These are phyloP conservation scores for Ophion costatus DNA, from an alignment of 2,888 invertebrate genomes.

Conservation along the genomic window DNA sequence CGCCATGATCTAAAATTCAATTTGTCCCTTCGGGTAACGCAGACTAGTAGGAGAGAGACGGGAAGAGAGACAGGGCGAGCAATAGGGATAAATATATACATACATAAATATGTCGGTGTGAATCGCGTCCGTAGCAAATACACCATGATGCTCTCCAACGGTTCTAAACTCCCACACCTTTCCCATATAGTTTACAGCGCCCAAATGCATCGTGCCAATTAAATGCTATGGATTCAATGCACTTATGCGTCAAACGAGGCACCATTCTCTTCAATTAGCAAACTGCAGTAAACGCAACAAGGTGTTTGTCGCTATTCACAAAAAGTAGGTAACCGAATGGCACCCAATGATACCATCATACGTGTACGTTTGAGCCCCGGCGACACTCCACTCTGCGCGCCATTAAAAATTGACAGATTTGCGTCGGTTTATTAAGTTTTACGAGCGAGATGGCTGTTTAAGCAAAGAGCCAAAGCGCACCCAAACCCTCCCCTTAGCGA, in stretches of 20 bases:
- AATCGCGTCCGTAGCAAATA: conserved; percentile 53
- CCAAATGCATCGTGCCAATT: conserved; percentile 24
- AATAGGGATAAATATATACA: background rate
- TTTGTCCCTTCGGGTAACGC: conserved; percentile 80
- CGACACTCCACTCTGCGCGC: conserved; percentile 58
- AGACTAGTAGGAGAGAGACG: conserved; percentile 56
- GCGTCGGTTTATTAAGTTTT: conserved; percentile 82
- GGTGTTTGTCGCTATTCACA: background rate
- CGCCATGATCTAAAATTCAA: conserved; percentile 83
- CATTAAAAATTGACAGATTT: conserved; percentile 82
- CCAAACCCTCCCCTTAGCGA: conserved; percentile 68
- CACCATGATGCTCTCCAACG: conserved; percentile 9
- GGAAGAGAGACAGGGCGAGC: conserved; percentile 5
- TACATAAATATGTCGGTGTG: conserved; percentile 28
- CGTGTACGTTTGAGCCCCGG: conserved; percentile 34
- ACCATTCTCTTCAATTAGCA: background rate
- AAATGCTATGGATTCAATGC: conserved; percentile 1
- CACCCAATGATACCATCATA: background rate
- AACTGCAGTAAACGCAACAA: background rate
- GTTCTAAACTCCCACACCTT: conserved; percentile 48
- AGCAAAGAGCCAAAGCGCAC: conserved; percentile 77
- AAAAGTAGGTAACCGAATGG: background rate
- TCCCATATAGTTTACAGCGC: conserved; percentile 15
- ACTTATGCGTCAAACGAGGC: background rate
- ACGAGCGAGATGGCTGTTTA: conserved; percentile 81